Evolutionary conservation across 2,888 invertebrate species (phyloP), one percentile per base, ranked within the genome.

Genomic region (Drosophila antonietae): DNA sequence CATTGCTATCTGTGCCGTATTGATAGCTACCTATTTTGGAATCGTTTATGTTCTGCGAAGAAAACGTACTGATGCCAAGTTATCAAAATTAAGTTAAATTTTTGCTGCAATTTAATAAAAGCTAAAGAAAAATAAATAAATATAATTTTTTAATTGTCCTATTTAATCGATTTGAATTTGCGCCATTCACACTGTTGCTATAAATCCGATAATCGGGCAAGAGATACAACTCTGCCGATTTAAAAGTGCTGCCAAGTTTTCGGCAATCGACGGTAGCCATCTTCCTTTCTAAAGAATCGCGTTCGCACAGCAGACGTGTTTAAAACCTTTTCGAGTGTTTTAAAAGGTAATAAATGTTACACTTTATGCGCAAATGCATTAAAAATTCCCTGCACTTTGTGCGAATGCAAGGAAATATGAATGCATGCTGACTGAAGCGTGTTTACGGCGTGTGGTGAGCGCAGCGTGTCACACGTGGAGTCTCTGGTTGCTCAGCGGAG

Each of bases 271-370:
- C 81, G 75, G 81, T 66, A 60, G 81, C 90, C 90, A 88, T 91
- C 91, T 91, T 92, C 81, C 92, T 92, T 92, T 92, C 88, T 75
- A 87, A 77, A 90, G 88, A 90, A 82, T 90, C 91, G 90, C 92
- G 88, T 88, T 83, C 81, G 83, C 90, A 82, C 78, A 81, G 76
- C 91, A 87, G 93, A 92, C 92, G 92, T 93, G 92, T 92, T 92
- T 91, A 83, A 91, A 91, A 92, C 91, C 85, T 91, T 91, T 92
- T 88, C 74, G 78, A 91, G 91, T 91, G 91, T 91, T 92, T 91
- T 90, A 90, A 91, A 84, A 92, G 92, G 92, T 92, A 92, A 92
- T 81, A 85, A 83, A 62, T 73, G 47, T 49, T 53, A 43, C 55
- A 64, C 73, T 67, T 51, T 67, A 33, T 15, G 8, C 15, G 10